Evolutionary conservation across 2,888 invertebrate species (phyloP).

Genomic region (Herminia tarsipennalis): DNA sequence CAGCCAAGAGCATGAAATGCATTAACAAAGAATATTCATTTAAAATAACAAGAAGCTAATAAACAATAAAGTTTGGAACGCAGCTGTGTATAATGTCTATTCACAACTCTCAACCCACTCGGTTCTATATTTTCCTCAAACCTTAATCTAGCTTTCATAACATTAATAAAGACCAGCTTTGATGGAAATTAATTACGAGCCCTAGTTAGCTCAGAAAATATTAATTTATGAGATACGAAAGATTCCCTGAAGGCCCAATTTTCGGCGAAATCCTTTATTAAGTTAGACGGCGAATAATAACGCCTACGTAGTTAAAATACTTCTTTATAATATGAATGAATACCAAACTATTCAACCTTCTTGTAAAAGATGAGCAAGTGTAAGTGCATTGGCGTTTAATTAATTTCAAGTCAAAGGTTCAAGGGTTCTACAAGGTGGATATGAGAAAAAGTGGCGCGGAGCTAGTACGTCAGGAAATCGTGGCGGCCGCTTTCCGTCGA

Average conservation of each 20-base stretch:
- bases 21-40: too few species aligned
- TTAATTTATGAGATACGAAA: conserved; percentile 21
- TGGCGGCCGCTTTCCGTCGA: conserved; percentile 58
- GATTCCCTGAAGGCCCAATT: conserved; percentile 6
- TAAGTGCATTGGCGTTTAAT: too few species aligned
- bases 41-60: not conserved
- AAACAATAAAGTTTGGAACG: conserved; percentile 3
- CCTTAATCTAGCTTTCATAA: conserved; percentile 5
- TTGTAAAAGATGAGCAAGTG: too few species aligned
- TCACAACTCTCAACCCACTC: not conserved
- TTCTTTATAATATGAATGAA: not conserved
- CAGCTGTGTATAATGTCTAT: not conserved
- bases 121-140: conserved; percentile 5
- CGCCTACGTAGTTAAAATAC: not conserved
- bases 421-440: conserved; percentile 19
- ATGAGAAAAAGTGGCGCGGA: conserved; percentile 26
- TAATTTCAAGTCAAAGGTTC: conserved; percentile 12
- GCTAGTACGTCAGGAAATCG: conserved; percentile 59
- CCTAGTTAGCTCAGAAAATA: conserved; percentile 22
- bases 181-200: conserved; percentile 24
- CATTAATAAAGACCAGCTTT: conserved; percentile 21
- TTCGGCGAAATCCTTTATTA: conserved; percentile 12
- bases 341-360: not conserved
- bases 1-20: too few species aligned
- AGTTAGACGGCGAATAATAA: not conserved